phyloP scores from a whole-genome alignment of 2,797 vertebrate genomes.

The Arctocebus calabarensis region DNA sequence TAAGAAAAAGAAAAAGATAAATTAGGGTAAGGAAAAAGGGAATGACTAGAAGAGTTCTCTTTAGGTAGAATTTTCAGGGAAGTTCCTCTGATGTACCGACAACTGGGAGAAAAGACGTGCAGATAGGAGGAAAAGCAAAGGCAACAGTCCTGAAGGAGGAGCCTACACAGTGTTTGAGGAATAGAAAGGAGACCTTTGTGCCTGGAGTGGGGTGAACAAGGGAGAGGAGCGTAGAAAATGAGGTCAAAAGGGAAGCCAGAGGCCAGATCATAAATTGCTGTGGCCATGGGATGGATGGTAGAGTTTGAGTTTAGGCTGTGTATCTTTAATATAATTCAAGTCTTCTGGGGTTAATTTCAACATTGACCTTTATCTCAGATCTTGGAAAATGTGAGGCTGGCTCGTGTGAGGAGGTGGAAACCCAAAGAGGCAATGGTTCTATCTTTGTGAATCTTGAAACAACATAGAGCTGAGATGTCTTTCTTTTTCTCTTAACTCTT shows the following conservation, averaged over 20 bases:
- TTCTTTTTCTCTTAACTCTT: neutral
- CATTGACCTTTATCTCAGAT: neutral
- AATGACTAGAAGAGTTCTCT: neutral
- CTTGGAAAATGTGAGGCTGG: neutral
- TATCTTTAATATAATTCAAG: neutral
- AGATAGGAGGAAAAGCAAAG: slow-evolving; percentile 33
- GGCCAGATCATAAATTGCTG: neutral
- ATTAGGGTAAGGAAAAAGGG: neutral
- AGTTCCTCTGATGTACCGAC: neutral
- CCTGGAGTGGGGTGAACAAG: neutral
- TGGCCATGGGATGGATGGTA: neutral
- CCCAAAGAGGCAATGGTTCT: neutral
- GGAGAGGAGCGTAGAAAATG: neutral
- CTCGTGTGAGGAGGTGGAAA: neutral
- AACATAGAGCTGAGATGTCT: neutral
- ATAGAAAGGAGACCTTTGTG: neutral
- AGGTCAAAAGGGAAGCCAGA: neutral
- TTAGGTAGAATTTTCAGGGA: neutral
- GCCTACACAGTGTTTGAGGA: neutral
- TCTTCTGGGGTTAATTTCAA: neutral
- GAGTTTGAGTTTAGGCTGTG: neutral
- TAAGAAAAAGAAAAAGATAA: slow-evolving; percentile 29
- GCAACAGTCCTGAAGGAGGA: neutral
- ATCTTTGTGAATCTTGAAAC: neutral
- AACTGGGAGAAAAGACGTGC: neutral